Evolutionary conservation across 2,113 vertebrate species (phyloP).

Genomic region (Seriola rivoliana): DNA sequence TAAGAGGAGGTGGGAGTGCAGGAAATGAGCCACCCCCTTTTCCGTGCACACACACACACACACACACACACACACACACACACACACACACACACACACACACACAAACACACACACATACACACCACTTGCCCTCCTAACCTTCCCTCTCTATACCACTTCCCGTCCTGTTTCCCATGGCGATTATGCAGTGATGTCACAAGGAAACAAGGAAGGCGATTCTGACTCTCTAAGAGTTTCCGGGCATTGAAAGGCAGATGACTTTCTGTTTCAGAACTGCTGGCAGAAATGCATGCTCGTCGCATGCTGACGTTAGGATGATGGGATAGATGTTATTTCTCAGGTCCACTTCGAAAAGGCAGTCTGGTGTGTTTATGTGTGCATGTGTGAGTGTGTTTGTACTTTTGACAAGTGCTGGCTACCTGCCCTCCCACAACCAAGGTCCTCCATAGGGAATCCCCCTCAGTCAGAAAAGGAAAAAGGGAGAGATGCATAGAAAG

Average conservation of each 20-base stretch:
- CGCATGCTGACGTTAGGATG: background rate
- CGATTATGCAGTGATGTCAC: slow-evolving; percentile 58
- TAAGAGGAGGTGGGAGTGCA: slow-evolving; percentile 35
- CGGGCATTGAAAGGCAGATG: slow-evolving; percentile 56
- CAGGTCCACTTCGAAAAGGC: background rate
- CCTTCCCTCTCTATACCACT: slow-evolving; percentile 51
- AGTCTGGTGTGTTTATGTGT: background rate
- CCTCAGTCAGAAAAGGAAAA: slow-evolving; percentile 20
- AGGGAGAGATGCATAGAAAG: background rate
- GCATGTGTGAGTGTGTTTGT: slow-evolving; percentile 4
- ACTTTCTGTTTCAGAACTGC: slow-evolving; percentile 37
- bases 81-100: slow-evolving; percentile 34
- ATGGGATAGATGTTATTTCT: background rate
- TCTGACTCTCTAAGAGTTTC: slow-evolving; percentile 55
- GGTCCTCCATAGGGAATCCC: slow-evolving; percentile 44
- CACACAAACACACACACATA: slow-evolving; percentile 19
- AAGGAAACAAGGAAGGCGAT: slow-evolving; percentile 50
- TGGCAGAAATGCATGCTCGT: background rate
- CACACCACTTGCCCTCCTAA: slow-evolving; percentile 46
- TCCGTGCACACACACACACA: slow-evolving; percentile 19
- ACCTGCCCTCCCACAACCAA: slow-evolving; percentile 27
- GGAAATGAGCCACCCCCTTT: slow-evolving; percentile 55
- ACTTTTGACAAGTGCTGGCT: slow-evolving; percentile 43
- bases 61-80: slow-evolving; percentile 26
- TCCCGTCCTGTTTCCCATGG: slow-evolving; percentile 69